Evolutionary conservation across 2,888 invertebrate genomes (phyloP).

Genomic region (Dicroscelio sp.): DNA sequence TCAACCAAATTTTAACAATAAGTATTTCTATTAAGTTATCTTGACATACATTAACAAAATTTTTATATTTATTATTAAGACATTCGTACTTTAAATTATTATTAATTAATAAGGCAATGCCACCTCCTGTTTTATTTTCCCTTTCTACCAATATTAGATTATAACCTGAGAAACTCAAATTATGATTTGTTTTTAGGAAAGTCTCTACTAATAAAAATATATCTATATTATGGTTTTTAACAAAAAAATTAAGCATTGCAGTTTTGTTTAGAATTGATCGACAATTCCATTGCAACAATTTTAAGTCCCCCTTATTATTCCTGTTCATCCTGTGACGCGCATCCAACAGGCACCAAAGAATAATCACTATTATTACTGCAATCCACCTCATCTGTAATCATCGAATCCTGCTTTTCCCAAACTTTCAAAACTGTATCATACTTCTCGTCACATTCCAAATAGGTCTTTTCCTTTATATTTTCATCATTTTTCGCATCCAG

Average conservation of each 20-base stretch:
- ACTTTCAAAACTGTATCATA: too few relatives aligned
- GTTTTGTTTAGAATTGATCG: background rate
- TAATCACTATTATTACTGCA: too few relatives aligned
- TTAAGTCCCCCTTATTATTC: too few relatives aligned
- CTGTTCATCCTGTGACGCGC: too few relatives aligned
- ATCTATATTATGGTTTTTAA: background rate
- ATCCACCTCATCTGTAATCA: too few relatives aligned
- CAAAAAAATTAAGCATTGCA: background rate
- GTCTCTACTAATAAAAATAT: slow-evolving; percentile 24
- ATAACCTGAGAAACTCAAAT: background rate
- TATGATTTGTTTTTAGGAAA: background rate
- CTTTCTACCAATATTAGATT: slow-evolving; percentile 1
- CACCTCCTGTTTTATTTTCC: slow-evolving; percentile 33
- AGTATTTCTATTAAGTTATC: background rate
- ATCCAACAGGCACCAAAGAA: too few relatives aligned
- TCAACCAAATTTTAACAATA: background rate
- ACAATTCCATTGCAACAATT: background rate
- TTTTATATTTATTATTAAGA: background rate
- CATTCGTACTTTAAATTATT: slow-evolving; percentile 1
- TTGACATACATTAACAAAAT: background rate
- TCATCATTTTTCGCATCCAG: too few relatives aligned
- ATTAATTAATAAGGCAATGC: slow-evolving; percentile 3
- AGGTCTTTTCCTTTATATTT: too few relatives aligned
- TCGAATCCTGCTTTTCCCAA: too few relatives aligned
- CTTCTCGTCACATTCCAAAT: too few relatives aligned